Base-by-base conservation (phyloP, 2,888 invertebrate species). In the Acanthosoma haemorrhoidale region DNA sequence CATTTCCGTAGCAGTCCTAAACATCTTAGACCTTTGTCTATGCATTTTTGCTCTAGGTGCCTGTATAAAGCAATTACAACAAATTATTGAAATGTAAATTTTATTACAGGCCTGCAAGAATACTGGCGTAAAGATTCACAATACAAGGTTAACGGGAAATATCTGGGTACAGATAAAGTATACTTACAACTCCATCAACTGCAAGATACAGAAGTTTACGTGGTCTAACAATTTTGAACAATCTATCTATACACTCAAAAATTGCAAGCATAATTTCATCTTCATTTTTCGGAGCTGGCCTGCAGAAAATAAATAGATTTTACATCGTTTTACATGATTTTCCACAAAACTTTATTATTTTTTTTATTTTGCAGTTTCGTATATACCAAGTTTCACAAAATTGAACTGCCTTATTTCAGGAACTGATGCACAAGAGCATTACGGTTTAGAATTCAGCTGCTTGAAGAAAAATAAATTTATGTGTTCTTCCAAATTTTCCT, bases 241-340 rank as follows among this genome's bases (percentile, higher is more conserved):
- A 84, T 71, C 97, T 84, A 81, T 99, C 99, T 74, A 99, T 97
- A 80, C 96, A 98, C 77, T 97, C 97, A 80, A 99, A 99, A 78
- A 99, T 99, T 58, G 95, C 93, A 60, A 96, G 86, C 96, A 99
- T 99, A 99, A 99, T 99, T 84, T 99, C 99, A 78, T 98, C 97
- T 80, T 99, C 99, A 82, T 96, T 92, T 81, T 92, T 94, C 0
- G 99, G 99, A 0, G 98, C 90, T 2, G 97, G 95, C 74, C 51
- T 51, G 4, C 1, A 51, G 25, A 25, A 51, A 51, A 25, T 13
- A 51, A 51, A 51, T 25, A 13, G 1, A 2, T n/a, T n/a, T n/a
- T n/a, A n/a, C n/a, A n/a, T n/a, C n/a, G n/a, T n/a, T n/a, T n/a
- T 86, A n/a, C n/a, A n/a, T n/a, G n/a, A n/a, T n/a, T n/a, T n/a